A percentile compares a stretch with the other conserved stretches of the same genome.
Evolutionary conservation across 1,140 invertebrate genomes (phyloP).

Genomic region (Heliconius himera): DNA sequence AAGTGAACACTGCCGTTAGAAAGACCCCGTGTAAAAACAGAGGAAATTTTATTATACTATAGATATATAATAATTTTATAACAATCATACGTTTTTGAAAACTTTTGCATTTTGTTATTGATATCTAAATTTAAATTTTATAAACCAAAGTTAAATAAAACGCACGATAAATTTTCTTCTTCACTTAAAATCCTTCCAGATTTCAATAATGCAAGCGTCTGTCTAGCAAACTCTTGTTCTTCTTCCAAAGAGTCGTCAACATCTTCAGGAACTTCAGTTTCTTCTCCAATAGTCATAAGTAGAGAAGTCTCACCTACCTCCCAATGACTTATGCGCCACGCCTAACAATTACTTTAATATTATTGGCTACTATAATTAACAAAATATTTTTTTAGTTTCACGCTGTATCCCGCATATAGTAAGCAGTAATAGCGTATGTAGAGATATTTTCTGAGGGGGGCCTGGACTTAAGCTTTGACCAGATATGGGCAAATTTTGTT

Average conservation of each 20-base stretch:
- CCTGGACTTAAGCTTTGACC: too few relatives aligned
- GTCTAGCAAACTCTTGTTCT: slow-evolving; percentile 47
- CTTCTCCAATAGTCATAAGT: slow-evolving; percentile 45
- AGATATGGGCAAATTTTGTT: too few relatives aligned
- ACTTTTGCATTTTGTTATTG: too few relatives aligned
- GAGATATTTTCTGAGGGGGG: too few relatives aligned
- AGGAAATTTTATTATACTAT: too few relatives aligned
- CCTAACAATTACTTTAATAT: slow-evolving; percentile 38
- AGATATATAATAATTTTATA: too few relatives aligned
- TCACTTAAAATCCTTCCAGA: slow-evolving; percentile 59
- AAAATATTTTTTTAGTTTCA: too few relatives aligned
- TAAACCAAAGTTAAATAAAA: background rate
- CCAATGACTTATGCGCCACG: slow-evolving; percentile 65
- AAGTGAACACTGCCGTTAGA: too few relatives aligned
- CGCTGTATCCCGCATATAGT: too few relatives aligned
- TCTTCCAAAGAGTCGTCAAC: slow-evolving; percentile 59
- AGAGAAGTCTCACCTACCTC: slow-evolving; percentile 59
- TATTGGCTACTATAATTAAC: background rate
- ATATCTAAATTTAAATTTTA: background rate
- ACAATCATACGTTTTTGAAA: too few relatives aligned
- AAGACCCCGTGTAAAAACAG: too few relatives aligned
- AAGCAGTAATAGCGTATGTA: too few relatives aligned
- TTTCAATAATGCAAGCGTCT: slow-evolving; percentile 54
- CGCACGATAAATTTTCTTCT: slow-evolving; percentile 63
- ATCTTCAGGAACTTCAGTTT: slow-evolving; percentile 53